These are phyloP conservation scores for Heliconius charithonia DNA, from an alignment of 2,888 invertebrate genomes.

Conservation along the genomic window DNA sequence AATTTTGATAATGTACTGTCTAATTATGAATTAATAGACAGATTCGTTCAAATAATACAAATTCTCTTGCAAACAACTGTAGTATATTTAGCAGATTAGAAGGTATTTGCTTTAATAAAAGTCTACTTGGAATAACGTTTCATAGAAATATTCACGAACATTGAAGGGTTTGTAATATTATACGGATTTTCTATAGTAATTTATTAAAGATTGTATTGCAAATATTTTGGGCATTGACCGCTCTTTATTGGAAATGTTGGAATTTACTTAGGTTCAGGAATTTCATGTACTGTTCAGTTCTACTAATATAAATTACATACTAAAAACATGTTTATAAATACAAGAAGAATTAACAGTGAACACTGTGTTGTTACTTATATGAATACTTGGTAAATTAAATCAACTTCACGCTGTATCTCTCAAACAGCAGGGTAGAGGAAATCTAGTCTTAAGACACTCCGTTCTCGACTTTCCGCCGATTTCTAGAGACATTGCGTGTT, in stretches of 20 bases:
- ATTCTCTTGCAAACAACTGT: constrained; percentile 17
- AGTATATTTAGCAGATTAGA: constrained; percentile 17
- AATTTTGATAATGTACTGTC: not conserved
- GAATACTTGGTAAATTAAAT: too few relatives aligned
- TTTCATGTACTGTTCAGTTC: not conserved
- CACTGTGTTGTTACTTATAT: not conserved
- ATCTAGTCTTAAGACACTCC: too few relatives aligned
- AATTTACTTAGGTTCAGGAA: not conserved
- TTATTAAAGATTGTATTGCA: not conserved
- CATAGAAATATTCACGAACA: constrained; percentile 10
- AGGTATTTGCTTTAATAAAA: constrained; percentile 22
- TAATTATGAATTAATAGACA: constrained; percentile 3
- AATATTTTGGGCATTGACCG: not conserved
- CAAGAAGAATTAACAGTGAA: not conserved
- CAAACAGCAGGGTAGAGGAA: too few relatives aligned
- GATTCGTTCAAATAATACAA: constrained; percentile 11
- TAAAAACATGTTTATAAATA: not conserved
- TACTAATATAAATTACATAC: not conserved
- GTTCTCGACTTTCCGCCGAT: too few relatives aligned
- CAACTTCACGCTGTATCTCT: too few relatives aligned
- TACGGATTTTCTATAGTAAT: constrained; percentile 1
- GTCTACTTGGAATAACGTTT: constrained; percentile 14
- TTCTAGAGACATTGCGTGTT: too few relatives aligned
- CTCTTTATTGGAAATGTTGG: constrained; percentile 1
- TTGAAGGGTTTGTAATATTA: not conserved